Percentiles rank a stretch among this genome's conserved stretches.
Evolutionary conservation across 2,797 vertebrate genomes (phyloP).

Genomic region (Astyanax mexicanus): DNA sequence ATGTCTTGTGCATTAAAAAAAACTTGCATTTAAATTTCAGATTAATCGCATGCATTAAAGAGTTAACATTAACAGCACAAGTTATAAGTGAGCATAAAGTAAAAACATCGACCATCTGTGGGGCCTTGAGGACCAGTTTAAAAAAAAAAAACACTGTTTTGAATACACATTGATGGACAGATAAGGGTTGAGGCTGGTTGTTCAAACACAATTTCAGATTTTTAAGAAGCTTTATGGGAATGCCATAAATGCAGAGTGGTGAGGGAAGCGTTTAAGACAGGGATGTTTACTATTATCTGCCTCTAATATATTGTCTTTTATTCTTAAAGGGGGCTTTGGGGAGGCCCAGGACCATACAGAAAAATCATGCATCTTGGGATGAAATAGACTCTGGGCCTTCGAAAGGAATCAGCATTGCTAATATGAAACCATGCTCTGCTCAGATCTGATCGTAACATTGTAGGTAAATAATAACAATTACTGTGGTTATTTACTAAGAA

Average conservation of each 20-base stretch:
- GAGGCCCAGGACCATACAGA: slow-evolving; percentile 89
- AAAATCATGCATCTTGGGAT: slow-evolving; percentile 92
- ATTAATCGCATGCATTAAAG: too few relatives aligned
- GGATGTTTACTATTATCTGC: not conserved
- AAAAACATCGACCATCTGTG: too few relatives aligned
- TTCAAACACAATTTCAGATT: not conserved
- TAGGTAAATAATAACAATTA: not conserved
- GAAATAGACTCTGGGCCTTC: slow-evolving; percentile 73
- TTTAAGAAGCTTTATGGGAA: not conserved
- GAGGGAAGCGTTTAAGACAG: not conserved
- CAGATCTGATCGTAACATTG: not conserved
- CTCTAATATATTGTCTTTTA: slow-evolving; percentile 53
- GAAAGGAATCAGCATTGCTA: not conserved
- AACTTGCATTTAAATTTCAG: too few relatives aligned
- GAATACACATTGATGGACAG: not conserved
- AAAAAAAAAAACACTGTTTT: too few relatives aligned
- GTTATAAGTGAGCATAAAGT: too few relatives aligned
- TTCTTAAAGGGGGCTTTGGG: slow-evolving; percentile 89
- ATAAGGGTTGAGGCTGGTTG: not conserved
- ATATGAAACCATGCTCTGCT: not conserved
- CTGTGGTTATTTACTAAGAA: not conserved
- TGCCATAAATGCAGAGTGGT: not conserved
- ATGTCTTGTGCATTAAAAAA: too few relatives aligned
- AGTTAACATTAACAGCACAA: too few relatives aligned
- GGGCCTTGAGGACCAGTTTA: too few relatives aligned